Evolutionary conservation across 2,888 invertebrate genomes (phyloP), one percentile per base, ranked within the genome.

Genomic region (Apotomis capreana): DNA sequence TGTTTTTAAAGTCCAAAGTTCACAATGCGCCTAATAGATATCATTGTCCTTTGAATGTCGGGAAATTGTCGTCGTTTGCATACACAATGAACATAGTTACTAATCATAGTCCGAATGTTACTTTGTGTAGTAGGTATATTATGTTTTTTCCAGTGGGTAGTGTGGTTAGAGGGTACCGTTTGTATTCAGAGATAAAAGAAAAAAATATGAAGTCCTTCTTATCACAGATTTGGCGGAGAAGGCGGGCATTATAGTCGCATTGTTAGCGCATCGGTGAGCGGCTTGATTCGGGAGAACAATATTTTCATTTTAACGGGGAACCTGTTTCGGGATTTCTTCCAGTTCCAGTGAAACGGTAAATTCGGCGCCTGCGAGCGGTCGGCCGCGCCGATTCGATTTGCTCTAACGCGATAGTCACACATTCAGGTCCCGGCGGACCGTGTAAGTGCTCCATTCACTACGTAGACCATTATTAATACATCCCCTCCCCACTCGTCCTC

Each of bases 381-480:
- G 84, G 82, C 86, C 88, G 87, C 84, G 85, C 85, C 87, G 86
- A 92, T 91, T 91, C 91, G 90, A 92, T 92, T 92, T 91, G 89
- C 89, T 87, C 86, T 89, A 88, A 88, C 89, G 86, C 89, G 89
- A 90, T 90, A 88, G 91, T 90, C 90, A 90, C 91, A 91, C 90
- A 91, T 91, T 91, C 87, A 87, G 84, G 85, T 89, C 90, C 90
- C 91, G 86, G 79, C 82, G 89, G 91, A 91, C 86, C 90, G 90
- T 91, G 90, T 91, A 91, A 91, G 91, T 91, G 90, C 87, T 89
- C 89, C 89, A 91, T 92, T 92, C 91, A 90, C 88, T 86, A 84
- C 87, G 86, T 81, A 84, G 87, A 87, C 88, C 87, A 90, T 91
- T 92, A 92, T 92, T 91, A 92, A 91, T 91, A 91, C 88, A 88